These are phyloP conservation scores for Aleiodes sp. DNA, from an alignment of 1,140 invertebrate genomes.

Conservation along the genomic window DNA sequence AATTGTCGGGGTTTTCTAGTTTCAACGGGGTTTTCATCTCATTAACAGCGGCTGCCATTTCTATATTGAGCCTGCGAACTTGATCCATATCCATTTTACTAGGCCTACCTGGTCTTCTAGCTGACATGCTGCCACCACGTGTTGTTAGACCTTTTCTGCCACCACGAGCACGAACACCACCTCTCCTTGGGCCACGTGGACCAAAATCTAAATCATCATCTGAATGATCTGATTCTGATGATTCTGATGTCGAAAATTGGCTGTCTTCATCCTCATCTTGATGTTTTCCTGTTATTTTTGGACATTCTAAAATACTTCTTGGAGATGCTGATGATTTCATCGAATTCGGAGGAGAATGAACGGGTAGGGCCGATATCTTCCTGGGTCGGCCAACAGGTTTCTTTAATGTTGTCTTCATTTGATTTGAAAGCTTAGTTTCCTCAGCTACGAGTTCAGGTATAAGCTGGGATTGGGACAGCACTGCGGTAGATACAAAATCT, in stretches of 20 bases:
- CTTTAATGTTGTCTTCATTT: neutral
- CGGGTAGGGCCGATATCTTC: neutral
- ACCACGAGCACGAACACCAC: constrained; percentile 53
- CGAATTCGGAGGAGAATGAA: neutral
- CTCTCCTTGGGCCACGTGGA: constrained; percentile 52
- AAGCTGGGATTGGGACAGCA: neutral
- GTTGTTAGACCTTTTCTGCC: constrained; percentile 61
- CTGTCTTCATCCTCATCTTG: constrained; percentile 39
- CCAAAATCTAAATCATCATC: constrained; percentile 63
- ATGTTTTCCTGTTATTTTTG: neutral
- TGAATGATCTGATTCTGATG: constrained; percentile 58
- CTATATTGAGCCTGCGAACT: constrained; percentile 57
- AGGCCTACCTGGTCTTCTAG: constrained; percentile 50
- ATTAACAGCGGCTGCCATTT: constrained; percentile 64
- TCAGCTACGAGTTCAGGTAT: neutral
- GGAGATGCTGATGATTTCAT: neutral
- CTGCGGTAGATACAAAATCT: constrained; percentile 33
- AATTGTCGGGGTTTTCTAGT: constrained; percentile 37
- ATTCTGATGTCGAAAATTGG: constrained; percentile 52
- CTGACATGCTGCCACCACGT: constrained; percentile 56
- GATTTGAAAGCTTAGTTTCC: neutral
- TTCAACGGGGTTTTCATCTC: constrained; percentile 62
- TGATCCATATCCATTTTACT: constrained; percentile 62
- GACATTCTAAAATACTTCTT: neutral
- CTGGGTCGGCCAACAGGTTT: constrained; percentile 12